Evolutionary conservation across 2,113 vertebrate species (phyloP).

Genomic region (Plotosus lineatus): DNA sequence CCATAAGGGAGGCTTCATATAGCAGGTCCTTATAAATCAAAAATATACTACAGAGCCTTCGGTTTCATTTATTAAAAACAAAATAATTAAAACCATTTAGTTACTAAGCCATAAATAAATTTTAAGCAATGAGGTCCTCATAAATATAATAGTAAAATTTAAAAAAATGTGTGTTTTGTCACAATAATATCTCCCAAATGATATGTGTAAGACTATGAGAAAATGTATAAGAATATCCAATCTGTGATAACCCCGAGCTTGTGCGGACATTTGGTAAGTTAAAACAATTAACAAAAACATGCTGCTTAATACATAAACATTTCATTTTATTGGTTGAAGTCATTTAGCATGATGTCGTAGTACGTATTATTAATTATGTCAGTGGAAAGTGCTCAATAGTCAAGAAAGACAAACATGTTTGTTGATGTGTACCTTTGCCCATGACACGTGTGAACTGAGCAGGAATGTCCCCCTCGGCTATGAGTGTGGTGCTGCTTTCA

Average conservation of each 20-base stretch:
- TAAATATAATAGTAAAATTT: background rate
- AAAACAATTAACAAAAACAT: too few species aligned
- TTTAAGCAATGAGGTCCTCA: background rate
- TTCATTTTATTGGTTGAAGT: background rate
- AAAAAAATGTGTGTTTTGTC: background rate
- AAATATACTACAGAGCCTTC: too few species aligned
- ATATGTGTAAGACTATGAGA: background rate
- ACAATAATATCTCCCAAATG: background rate
- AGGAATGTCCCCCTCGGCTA: conserved; percentile 89
- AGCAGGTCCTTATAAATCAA: too few species aligned
- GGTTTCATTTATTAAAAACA: too few species aligned
- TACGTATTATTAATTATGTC: background rate
- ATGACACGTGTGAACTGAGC: conserved; percentile 97
- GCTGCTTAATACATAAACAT: too few species aligned
- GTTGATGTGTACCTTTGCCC: conserved; percentile 86
- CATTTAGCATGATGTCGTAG: background rate
- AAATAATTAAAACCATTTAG: too few species aligned
- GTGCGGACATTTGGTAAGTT: background rate
- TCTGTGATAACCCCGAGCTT: background rate
- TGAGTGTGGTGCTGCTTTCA: conserved; percentile 76
- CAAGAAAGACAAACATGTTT: background rate
- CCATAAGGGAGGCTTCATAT: too few species aligned
- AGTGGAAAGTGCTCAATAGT: background rate
- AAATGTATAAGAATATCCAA: background rate
- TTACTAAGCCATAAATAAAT: too few species aligned